A percentile compares a stretch with the other conserved stretches of the same genome.
Conservation (phyloP, 2,113 vertebrate species). For the Equus przewalskii region DNA sequence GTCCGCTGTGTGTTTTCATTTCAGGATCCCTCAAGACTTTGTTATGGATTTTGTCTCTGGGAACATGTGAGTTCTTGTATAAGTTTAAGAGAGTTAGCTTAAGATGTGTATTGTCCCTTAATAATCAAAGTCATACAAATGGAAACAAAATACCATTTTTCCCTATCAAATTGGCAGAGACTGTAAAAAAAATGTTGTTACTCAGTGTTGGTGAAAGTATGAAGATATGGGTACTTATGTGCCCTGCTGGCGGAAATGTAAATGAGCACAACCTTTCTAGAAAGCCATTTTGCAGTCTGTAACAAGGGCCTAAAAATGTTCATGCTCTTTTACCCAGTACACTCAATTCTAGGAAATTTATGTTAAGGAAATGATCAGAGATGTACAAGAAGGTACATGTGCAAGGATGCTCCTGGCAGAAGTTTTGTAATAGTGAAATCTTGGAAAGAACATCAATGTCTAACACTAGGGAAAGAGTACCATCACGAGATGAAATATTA, state of each 20-base stretch:
- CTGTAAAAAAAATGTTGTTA: conserved; percentile 3
- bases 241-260: neutral
- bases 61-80: conserved; percentile 87
- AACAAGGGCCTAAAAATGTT: conserved; percentile 9
- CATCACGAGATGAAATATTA: neutral
- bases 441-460: neutral
- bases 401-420: neutral
- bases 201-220: conserved; percentile 9
- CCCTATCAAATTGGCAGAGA: neutral
- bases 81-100: conserved; percentile 21
- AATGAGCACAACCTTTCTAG: conserved; percentile 10
- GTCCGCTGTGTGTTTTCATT: conserved; percentile 57
- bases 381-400: neutral
- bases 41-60: conserved; percentile 92
- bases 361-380: conserved; percentile 40
- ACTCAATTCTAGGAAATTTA: conserved; percentile 28
- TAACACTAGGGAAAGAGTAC: neutral
- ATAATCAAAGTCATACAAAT: neutral
- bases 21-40: conserved; percentile 92
- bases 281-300: neutral
- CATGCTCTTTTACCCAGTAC: neutral
- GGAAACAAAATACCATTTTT: neutral
- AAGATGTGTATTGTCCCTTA: neutral
- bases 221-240: neutral
- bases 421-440: conserved; percentile 7